Conservation (phyloP, 2,888 invertebrate species). For the Brassicogethes aeneus region DNA sequence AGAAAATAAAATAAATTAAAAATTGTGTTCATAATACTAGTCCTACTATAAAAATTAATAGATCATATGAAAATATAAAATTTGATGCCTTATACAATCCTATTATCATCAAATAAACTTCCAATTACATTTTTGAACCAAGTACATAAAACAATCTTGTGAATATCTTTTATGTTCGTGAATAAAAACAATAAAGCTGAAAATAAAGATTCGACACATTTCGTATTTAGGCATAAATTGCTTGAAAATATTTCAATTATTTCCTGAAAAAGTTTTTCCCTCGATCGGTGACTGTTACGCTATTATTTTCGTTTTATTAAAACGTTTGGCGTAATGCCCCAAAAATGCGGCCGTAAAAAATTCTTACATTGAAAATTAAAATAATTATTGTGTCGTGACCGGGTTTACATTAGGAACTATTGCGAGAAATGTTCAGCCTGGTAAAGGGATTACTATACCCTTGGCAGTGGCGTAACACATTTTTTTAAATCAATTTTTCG, state of each 20-base stretch:
- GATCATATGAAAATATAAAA: too few species aligned
- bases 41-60: too few species aligned
- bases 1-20: too few species aligned
- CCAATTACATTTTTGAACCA: too few species aligned
- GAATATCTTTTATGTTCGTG: too few species aligned
- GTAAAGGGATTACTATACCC: conserved; percentile 21
- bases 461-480: conserved; percentile 17
- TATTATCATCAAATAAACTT: too few species aligned
- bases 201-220: neutral
- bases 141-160: too few species aligned
- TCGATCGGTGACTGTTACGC: neutral
- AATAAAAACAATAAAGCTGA: too few species aligned
- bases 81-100: too few species aligned
- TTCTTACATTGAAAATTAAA: conserved; percentile 11
- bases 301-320: neutral
- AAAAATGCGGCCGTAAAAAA: neutral
- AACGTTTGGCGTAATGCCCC: neutral
- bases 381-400: conserved; percentile 17
- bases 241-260: neutral
- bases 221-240: neutral
- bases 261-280: neutral
- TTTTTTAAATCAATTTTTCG: too few species aligned
- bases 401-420: conserved; percentile 14
- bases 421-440: conserved; percentile 11
- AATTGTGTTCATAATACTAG: too few species aligned